Evolutionary conservation across 1,140 invertebrate species (phyloP), one percentile per base, ranked within the genome.

Genomic region (Musca vetustissima): DNA sequence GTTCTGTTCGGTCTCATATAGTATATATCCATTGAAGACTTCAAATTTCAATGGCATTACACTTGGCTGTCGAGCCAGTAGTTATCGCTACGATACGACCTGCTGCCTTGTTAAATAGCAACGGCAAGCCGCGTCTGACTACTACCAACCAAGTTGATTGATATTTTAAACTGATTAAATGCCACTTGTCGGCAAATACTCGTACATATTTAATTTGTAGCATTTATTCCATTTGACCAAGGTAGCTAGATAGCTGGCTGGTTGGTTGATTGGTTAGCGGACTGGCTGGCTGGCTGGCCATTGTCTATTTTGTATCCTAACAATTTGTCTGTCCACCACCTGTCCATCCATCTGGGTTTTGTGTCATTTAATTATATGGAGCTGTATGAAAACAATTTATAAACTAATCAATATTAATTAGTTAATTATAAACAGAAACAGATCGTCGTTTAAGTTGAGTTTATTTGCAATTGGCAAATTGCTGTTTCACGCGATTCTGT

Each of bases 161-260:
- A 61, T 61, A 61, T 61, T 61, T 61, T 61, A 43, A 61, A 61
- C 57, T 61, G 57, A 61, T 61, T 61, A 61, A 61, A 61, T 61
- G 57, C 57, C 57, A 61, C 57, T 61, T 61, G 57, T 61, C 57
- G 57, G 57, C 57, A 61, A 43, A 43, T 43, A 43, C 36, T 43
- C 55, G 28, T 59, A 28, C 24, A 59, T 52, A 52, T 43, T 43
- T 43, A 43, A 43, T 43, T 43, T 43, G 49, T 52, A 21, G 21
- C 13, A 9, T 52, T 11, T 52, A 21, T 21, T 19, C 17, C 48
- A 49, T 49, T 32, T 32, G 28, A 9, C 9, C 9, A n/a, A n/a
- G n/a, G n/a, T 9, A 32, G 28, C 28, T 32, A 32, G 9, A 9
- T 32, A 9, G 28, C 28, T 9, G 28, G 28, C 28, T n/a, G n/a